Conservation (phyloP, 2,113 vertebrate genomes). For the Alethe castanea region DNA sequence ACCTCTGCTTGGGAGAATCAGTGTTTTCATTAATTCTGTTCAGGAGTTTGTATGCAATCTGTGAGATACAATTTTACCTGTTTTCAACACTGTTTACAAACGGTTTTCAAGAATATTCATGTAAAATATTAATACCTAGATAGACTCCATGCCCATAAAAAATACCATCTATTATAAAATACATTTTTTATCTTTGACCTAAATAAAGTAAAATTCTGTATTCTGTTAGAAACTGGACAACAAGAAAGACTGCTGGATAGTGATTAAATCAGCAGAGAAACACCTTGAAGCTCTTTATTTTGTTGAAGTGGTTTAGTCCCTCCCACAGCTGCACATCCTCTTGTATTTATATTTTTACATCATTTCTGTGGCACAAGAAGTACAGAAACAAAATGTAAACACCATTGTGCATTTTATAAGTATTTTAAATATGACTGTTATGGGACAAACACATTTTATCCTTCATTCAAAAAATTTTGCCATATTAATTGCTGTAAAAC, state of each 20-base stretch:
- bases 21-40: constrained; percentile 26
- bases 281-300: not conserved
- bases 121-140: not conserved
- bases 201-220: not conserved
- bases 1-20: not conserved
- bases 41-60: not conserved
- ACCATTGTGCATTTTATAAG: accelerated
- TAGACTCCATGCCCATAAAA: not conserved
- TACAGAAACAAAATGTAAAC: not conserved
- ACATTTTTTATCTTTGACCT: not conserved
- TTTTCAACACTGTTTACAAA: not conserved
- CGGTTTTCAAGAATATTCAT: not conserved
- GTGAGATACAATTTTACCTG: not conserved
- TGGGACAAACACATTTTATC: not conserved
- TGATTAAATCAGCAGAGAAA: not conserved
- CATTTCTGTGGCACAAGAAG: not conserved
- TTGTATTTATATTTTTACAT: not conserved
- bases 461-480: not conserved
- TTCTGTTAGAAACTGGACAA: not conserved
- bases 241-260: not conserved
- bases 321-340: not conserved
- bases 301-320: not conserved
- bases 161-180: not conserved
- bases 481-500: not conserved
- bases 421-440: not conserved